These are phyloP conservation scores for Trilocha varians DNA, from an alignment of 2,888 invertebrate species.

Conservation along the genomic window DNA sequence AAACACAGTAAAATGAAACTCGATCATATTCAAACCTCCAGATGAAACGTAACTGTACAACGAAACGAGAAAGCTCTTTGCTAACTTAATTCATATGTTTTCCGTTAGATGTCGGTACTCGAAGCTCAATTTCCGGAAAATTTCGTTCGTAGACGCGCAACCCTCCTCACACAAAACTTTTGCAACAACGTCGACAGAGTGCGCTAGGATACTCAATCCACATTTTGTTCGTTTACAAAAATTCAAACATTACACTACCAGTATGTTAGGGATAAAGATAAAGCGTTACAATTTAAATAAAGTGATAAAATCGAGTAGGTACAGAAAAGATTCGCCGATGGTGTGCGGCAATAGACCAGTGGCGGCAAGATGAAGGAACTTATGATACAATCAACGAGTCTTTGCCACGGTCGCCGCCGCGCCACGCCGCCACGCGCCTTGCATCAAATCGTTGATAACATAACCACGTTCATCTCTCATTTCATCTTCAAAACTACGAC, in stretches of 20 bases:
- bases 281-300: slow-evolving; percentile 45
- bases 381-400: slow-evolving; percentile 45
- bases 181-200: slow-evolving; percentile 39
- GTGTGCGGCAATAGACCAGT: slow-evolving; percentile 27
- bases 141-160: slow-evolving; percentile 15
- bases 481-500: slow-evolving; percentile 36
- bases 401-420: slow-evolving; percentile 51
- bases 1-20: too few relatives aligned
- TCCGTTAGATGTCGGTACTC: slow-evolving; percentile 57
- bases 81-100: slow-evolving; percentile 38
- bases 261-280: slow-evolving; percentile 33
- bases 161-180: slow-evolving; percentile 27
- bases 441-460: slow-evolving; percentile 59
- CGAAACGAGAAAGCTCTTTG: slow-evolving; percentile 9
- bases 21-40: too few relatives aligned
- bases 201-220: slow-evolving; percentile 30
- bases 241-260: slow-evolving; percentile 9
- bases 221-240: not conserved
- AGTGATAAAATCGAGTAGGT: slow-evolving; percentile 42
- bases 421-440: slow-evolving; percentile 49
- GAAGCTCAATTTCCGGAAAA: slow-evolving; percentile 3
- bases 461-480: slow-evolving; percentile 44
- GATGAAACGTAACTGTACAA: not conserved
- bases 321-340: slow-evolving; percentile 34
- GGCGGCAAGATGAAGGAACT: slow-evolving; percentile 57